Percentiles rank a stretch among this genome's conserved stretches.
phyloP scores from a whole-genome alignment of 2,888 invertebrate genomes.

The Polydrusus tereticollis region DNA sequence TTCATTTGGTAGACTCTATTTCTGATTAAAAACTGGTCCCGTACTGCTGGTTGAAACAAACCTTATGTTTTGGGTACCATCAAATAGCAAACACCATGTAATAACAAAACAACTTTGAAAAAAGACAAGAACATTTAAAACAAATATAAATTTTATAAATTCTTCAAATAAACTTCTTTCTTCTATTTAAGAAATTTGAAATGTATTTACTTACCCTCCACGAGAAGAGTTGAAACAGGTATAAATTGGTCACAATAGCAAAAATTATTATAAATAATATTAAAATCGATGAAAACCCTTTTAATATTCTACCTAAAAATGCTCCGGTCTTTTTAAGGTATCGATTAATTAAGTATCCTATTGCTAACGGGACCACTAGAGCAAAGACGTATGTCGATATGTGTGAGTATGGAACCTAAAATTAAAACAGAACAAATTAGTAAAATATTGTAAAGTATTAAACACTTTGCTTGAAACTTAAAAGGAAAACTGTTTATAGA shows the following conservation, averaged over 20 bases:
- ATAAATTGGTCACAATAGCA: constrained; percentile 90
- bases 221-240: constrained; percentile 88
- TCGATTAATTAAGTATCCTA: constrained; percentile 71
- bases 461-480: neutral
- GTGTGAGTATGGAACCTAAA: constrained; percentile 83
- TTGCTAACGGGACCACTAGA: constrained; percentile 81
- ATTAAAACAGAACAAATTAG: constrained; percentile 49
- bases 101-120: too few relatives aligned
- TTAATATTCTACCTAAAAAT: constrained; percentile 83
- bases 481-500: too few relatives aligned
- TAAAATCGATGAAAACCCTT: constrained; percentile 84
- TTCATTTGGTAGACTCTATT: too few relatives aligned
- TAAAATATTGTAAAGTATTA: neutral
- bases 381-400: constrained; percentile 82
- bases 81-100: too few relatives aligned
- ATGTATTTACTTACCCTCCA: constrained; percentile 79
- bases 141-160: too few relatives aligned
- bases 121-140: too few relatives aligned
- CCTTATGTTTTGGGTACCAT: too few relatives aligned
- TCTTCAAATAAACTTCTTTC: too few relatives aligned
- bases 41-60: too few relatives aligned
- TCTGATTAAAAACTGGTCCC: too few relatives aligned
- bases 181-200: too few relatives aligned
- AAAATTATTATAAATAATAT: constrained; percentile 88
- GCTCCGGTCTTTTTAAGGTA: constrained; percentile 77